These are phyloP conservation scores for Escarpia spicata DNA, from an alignment of 2,888 invertebrate genomes.

Conservation along the genomic window DNA sequence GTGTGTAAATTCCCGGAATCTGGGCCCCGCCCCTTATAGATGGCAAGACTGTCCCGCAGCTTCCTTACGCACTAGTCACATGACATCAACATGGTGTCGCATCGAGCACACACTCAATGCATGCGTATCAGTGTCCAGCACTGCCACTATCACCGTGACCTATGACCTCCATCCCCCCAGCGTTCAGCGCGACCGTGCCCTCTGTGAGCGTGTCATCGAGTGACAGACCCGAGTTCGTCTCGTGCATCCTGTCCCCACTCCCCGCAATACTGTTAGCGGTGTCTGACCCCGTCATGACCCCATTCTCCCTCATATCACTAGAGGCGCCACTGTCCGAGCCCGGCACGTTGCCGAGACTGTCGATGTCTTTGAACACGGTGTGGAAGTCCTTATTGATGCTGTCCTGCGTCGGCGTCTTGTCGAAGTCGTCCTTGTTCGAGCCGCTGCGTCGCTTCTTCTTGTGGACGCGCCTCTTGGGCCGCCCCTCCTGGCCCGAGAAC, in stretches of 20 bases:
- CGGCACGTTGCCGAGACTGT: neutral
- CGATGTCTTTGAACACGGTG: slow-evolving; percentile 10
- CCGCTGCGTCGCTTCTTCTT: slow-evolving; percentile 27
- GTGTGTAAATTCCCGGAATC: neutral
- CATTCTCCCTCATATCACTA: neutral
- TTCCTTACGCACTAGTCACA: neutral
- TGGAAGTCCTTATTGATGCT: slow-evolving; percentile 24
- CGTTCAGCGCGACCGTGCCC: neutral
- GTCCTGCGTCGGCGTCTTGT: slow-evolving; percentile 33
- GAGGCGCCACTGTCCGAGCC: neutral
- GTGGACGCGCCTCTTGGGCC: slow-evolving; percentile 21
- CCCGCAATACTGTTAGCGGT: neutral
- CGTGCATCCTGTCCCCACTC: neutral
- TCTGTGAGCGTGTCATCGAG: neutral
- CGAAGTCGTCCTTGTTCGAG: slow-evolving; percentile 20
- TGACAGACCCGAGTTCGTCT: neutral
- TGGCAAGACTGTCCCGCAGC: neutral
- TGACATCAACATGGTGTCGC: neutral
- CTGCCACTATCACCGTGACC: neutral
- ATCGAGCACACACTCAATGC: neutral
- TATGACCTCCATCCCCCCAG: neutral
- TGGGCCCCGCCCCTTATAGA: neutral
- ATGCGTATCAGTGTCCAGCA: neutral
- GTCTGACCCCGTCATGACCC: neutral
- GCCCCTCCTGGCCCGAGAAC: slow-evolving; percentile 25